Base-by-base conservation (phyloP, 1,140 invertebrate genomes). In the Caerostris darwini region DNA sequence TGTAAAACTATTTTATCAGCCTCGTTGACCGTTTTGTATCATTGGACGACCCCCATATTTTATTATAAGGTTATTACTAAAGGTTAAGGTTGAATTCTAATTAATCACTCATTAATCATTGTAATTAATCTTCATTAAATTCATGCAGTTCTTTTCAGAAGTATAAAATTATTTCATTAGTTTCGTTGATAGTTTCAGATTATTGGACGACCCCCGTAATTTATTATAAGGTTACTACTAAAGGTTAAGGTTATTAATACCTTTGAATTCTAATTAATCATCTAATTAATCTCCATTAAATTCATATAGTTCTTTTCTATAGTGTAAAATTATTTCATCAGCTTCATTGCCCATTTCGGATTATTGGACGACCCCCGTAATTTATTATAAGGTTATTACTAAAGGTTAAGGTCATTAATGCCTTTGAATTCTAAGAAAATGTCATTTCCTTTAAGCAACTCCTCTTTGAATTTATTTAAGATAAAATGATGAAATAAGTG, bases 371-470 rank as follows among this genome's bases (percentile, higher is more conserved):
- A 61, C 59, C 59, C 10, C 12, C 69, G 19, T 34, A 19, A 10
- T 3, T 50, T n/a, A 71, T 50, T 50, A 71, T 34, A 71, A 71
- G 69, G 69, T 34, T 71, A 71, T 71, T 71, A 71, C 50, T 71
- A 34, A 34, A 34, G 34, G 34, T 34, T 34, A 34, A 34, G 34
- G 34, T 71, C 69, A 71, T 71, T 71, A 71, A 71, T 71, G 50
- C 50, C 50, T 71, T 50, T 7, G 69, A 71, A n/a, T 71, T 71
- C 69, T 34, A 8, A 71, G 69, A 71, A 71, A 71, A 71, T 34
- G 69, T 71, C 7, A 71, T 71, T 71, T n/a, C 3, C 50, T 71
- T 71, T 50, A 71, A 71, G 69, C 69, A 71, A 71, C 69, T 71
- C 34, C 19, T 71, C 69, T 71, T 10, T 71, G 8, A 19, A 34